A percentile compares a stretch with the other conserved stretches of the same genome.
phyloP scores from a whole-genome alignment of 1,140 invertebrate species.

The Lasioglossum baleicum region DNA sequence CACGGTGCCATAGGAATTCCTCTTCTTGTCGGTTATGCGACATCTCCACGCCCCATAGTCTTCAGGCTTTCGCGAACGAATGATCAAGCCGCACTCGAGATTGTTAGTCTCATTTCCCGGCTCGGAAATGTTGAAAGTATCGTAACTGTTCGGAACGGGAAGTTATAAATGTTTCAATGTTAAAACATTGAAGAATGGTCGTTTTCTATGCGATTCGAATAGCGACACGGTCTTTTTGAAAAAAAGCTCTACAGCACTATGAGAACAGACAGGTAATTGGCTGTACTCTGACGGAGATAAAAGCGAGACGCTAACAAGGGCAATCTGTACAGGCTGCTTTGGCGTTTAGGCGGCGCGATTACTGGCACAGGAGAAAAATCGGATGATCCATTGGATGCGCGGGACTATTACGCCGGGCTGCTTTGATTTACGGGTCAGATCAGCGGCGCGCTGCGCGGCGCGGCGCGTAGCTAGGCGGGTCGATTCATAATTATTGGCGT shows the following conservation, averaged over 20 bases:
- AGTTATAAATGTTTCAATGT: too few species aligned
- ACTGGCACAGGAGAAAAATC: not conserved
- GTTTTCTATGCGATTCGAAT: too few species aligned
- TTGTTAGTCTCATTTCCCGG: too few species aligned
- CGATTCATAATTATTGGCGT: constrained; percentile 43
- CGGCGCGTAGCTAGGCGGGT: not conserved
- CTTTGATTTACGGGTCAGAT: constrained; percentile 36
- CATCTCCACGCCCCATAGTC: constrained; percentile 73
- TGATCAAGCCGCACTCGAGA: constrained; percentile 66
- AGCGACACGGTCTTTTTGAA: too few species aligned
- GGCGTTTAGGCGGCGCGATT: not conserved
- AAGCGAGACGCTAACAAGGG: too few species aligned
- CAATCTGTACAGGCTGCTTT: not conserved
- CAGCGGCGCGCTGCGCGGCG: not conserved
- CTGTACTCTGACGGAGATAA: too few species aligned
- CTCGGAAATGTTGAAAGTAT: not conserved
- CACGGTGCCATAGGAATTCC: constrained; percentile 17
- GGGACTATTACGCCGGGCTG: not conserved
- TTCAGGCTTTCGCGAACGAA: constrained; percentile 54
- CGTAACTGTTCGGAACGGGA: not conserved
- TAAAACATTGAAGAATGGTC: too few species aligned
- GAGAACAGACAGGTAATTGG: too few species aligned
- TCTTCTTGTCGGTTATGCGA: constrained; percentile 38
- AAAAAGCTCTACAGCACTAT: too few species aligned
- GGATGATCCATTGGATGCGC: not conserved